Evolutionary conservation across 2,797 vertebrate genomes (phyloP), one percentile per base, ranked within the genome.

Genomic region (Pterois miles): DNA sequence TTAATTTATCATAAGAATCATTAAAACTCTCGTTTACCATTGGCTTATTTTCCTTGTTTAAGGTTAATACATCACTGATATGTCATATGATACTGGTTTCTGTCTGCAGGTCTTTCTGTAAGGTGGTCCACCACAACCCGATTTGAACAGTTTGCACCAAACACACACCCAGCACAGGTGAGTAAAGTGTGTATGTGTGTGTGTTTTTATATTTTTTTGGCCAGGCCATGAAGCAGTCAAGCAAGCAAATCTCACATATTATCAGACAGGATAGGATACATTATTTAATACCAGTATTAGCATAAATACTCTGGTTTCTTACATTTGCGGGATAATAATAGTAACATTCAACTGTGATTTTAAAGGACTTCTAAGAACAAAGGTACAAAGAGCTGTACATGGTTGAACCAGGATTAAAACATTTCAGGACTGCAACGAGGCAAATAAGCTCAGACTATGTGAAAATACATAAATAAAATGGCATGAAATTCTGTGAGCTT

Each of bases 91-190:
- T 56, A 14, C 23, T 66, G 43, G 4, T 86, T 69, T 86, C 18
- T 86, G 36, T 81, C 70, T 74, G 10, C 75, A 92, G 91, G 76
- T 88, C 50, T 92, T 85, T 93, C 60, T 90, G 2, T 77, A 53
- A 80, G 64, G 87, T 81, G 78, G 78, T 69, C 71, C 75, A 86
- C 48, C 63, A 87, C 73, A 89, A 52, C 33, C 65, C 33, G 23
- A 50, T 71, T 85, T 36, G 68, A 84, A 67, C 81, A 82, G 86
- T 81, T 85, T 57, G 66, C 84, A 71, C 81, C 82, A 18, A 78
- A 87, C 80, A 71, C 64, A 81, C 68, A 82, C 67, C 25, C 66
- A 80, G 53, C 8, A 16, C 78, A 91, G 89, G 92, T 94, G 76
- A 86, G 89, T 65, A 14, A 65, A 23, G 25, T 50, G 8, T 72